These are phyloP conservation scores for Drosophila melanica DNA, from an alignment of 1,140 invertebrate species.

Conservation along the genomic window DNA sequence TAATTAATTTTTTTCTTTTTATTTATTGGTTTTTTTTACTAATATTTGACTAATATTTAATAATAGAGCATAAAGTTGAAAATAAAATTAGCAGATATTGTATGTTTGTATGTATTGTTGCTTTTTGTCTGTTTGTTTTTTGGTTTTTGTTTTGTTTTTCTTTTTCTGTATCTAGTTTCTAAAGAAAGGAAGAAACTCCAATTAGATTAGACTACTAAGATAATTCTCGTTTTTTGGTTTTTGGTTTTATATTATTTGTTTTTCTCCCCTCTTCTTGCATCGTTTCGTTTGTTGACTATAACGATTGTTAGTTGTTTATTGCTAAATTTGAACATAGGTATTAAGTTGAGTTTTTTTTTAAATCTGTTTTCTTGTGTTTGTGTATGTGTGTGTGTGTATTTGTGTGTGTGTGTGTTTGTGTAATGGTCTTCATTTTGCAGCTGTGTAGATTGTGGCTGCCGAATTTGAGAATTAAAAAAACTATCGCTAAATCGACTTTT, in stretches of 20 bases:
- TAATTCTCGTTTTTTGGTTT: slow-evolving; percentile 63
- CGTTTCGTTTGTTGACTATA: slow-evolving; percentile 54
- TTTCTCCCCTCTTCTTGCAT: slow-evolving; percentile 9
- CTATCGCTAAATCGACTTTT: slow-evolving; percentile 37
- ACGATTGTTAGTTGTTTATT: slow-evolving; percentile 80
- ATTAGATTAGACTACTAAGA: slow-evolving; percentile 81
- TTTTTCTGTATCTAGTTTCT: slow-evolving; percentile 69
- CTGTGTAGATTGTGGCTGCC: slow-evolving; percentile 53
- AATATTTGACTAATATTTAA: slow-evolving; percentile 77
- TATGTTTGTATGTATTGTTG: slow-evolving; percentile 62
- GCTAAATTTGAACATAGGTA: slow-evolving; percentile 81
- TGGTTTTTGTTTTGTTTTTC: slow-evolving; percentile 38
- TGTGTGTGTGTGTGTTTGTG: slow-evolving; percentile 42
- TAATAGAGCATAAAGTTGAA: slow-evolving; percentile 77
- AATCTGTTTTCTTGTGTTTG: slow-evolving; percentile 38
- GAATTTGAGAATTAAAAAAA: slow-evolving; percentile 56
- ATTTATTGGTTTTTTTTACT: slow-evolving; percentile 51
- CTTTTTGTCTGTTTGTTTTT: slow-evolving; percentile 43
- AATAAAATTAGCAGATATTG: slow-evolving; percentile 79
- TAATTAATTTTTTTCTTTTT: slow-evolving; percentile 39
- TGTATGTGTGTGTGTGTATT: slow-evolving; percentile 41
- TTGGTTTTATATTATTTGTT: slow-evolving; percentile 30
- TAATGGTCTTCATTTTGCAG: slow-evolving; percentile 33
- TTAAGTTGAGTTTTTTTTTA: slow-evolving; percentile 67
- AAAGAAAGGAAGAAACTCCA: slow-evolving; percentile 82